phyloP scores from a whole-genome alignment of 2,113 vertebrate genomes.

The Channa argus region DNA sequence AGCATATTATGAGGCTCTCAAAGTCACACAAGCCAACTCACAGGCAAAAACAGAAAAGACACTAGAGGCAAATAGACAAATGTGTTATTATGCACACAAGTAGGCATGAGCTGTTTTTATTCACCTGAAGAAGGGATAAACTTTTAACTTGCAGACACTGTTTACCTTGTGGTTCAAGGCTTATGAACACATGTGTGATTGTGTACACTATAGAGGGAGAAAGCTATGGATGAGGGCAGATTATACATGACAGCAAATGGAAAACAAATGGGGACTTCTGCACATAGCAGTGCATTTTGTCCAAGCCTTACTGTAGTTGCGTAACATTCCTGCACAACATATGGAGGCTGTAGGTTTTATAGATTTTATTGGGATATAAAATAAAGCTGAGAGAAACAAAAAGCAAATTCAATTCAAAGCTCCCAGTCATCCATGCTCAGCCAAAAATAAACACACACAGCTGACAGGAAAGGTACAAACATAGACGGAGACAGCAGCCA shows the following conservation, averaged over 20 bases:
- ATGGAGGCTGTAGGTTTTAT: constrained; percentile 62
- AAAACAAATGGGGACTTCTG: constrained; percentile 30
- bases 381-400: constrained; percentile 35
- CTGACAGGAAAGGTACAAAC: constrained; percentile 53
- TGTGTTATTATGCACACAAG: constrained; percentile 21
- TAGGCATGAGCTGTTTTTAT: not conserved
- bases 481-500: constrained; percentile 42
- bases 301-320: constrained; percentile 49
- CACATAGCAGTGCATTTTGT: constrained; percentile 62
- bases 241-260: constrained; percentile 31
- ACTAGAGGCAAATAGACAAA: not conserved
- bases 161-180: constrained; percentile 33
- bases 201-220: constrained; percentile 26
- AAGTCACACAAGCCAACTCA: constrained; percentile 3
- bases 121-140: constrained; percentile 15
- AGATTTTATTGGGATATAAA: constrained; percentile 71
- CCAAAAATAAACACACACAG: constrained; percentile 50
- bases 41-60: not conserved
- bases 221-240: constrained; percentile 42
- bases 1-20: not conserved
- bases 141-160: constrained; percentile 3
- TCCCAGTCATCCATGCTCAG: not conserved
- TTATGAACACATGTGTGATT: constrained; percentile 25
- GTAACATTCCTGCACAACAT: constrained; percentile 52
- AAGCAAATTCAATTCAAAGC: constrained; percentile 19